Evolutionary conservation across 2,888 invertebrate genomes (phyloP).

Genomic region (Pterostichus niger): DNA sequence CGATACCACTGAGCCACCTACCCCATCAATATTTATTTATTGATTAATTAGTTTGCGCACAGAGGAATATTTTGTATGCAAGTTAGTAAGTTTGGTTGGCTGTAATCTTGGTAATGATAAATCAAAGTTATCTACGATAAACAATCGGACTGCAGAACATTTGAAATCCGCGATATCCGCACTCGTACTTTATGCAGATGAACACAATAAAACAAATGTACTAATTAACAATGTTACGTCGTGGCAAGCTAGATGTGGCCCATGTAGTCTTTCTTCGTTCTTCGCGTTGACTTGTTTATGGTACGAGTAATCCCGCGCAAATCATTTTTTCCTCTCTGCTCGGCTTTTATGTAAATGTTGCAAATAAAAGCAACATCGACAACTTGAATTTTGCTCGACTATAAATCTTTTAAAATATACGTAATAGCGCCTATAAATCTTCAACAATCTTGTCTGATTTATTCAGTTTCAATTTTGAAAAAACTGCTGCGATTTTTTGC

Average conservation of each 20-base stretch:
- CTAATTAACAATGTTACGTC: constrained; percentile 37
- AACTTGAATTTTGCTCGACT: neutral
- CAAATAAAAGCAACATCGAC: constrained; percentile 13
- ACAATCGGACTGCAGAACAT: neutral
- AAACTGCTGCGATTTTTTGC: neutral
- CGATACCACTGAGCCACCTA: too few relatives aligned
- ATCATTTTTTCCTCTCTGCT: constrained; percentile 4
- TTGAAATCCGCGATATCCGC: constrained; percentile 4
- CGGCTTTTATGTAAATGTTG: constrained; percentile 34
- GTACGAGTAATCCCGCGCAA: constrained; percentile 22
- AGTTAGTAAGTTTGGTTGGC: too few relatives aligned
- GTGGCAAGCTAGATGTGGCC: neutral
- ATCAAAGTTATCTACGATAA: neutral
- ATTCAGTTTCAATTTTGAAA: constrained; percentile 12
- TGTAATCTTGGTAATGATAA: neutral
- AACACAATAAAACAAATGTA: constrained; percentile 44
- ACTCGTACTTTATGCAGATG: constrained; percentile 21
- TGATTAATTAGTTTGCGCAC: too few relatives aligned
- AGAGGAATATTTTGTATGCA: too few relatives aligned
- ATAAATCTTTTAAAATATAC: constrained; percentile 24
- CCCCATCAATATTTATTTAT: too few relatives aligned
- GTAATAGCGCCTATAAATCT: constrained; percentile 35
- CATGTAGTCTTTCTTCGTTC: too few relatives aligned
- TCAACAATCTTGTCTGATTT: neutral
- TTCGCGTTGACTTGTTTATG: too few relatives aligned